These are phyloP conservation scores for Marmota monax DNA, from an alignment of 2,113 vertebrate genomes.

Conservation along the genomic window DNA sequence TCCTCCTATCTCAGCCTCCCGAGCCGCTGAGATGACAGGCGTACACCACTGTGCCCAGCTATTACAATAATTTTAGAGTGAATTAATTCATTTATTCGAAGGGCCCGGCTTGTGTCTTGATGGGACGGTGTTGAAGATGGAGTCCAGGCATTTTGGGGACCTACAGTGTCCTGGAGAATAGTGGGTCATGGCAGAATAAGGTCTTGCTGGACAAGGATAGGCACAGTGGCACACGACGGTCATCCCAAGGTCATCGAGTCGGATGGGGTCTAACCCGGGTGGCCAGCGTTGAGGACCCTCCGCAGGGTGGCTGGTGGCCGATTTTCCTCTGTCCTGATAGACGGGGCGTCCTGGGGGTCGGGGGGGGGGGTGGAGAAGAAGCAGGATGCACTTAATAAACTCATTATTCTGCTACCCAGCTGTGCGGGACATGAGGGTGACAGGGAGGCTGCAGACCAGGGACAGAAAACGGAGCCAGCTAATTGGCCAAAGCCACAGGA, in stretches of 20 bases:
- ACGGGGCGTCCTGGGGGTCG: constrained; percentile 68
- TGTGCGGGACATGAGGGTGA: constrained; percentile 71
- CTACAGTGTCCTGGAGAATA: neutral
- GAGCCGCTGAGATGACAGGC: no score
- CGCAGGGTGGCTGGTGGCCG: no score
- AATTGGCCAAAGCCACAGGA: constrained; percentile 80
- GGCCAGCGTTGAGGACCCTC: no score
- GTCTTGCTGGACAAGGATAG: neutral
- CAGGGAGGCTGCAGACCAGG: constrained; percentile 63
- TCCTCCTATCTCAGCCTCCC: no score
- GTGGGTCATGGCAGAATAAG: neutral
- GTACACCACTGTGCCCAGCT: no score
- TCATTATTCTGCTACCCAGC: constrained; percentile 87
- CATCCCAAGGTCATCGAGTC: no score
- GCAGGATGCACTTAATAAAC: constrained; percentile 84
- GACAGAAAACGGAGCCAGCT: constrained; percentile 82
- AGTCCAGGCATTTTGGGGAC: neutral
- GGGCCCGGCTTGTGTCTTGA: neutral
- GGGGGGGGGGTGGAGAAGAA: neutral
- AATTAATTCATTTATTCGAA: neutral
- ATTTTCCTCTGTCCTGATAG: constrained; percentile 57
- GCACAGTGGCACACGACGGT: no score
- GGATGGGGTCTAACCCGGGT: neutral
- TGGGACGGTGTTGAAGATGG: neutral
- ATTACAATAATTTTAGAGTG: neutral